A percentile compares a stretch with the other conserved stretches of the same genome.
phyloP scores from a whole-genome alignment of 2,113 vertebrate species.

The Microcebus griseorufus region DNA sequence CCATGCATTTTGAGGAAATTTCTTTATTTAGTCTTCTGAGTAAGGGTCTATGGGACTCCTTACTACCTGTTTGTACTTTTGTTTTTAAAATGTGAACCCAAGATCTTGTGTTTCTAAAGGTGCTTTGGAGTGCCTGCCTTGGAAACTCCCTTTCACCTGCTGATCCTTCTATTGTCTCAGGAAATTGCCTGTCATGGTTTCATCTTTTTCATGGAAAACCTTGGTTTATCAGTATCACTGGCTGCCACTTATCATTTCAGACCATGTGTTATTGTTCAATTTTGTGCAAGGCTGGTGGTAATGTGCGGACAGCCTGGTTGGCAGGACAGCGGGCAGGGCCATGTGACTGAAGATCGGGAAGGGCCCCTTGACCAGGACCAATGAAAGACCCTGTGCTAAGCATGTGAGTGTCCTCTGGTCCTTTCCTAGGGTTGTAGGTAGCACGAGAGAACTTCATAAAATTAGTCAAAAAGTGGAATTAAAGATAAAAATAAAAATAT shows the following conservation, averaged over 20 bases:
- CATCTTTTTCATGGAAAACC: not conserved
- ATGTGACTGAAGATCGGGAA: not conserved
- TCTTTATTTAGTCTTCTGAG: not conserved
- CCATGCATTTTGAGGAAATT: not conserved
- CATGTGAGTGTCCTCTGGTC: not conserved
- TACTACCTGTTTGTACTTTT: not conserved
- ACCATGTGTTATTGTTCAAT: not conserved
- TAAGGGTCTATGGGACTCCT: not conserved
- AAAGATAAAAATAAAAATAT: too few species aligned
- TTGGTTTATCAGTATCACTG: not conserved
- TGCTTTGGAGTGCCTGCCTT: not conserved
- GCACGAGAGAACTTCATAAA: too few species aligned
- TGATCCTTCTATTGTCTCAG: not conserved
- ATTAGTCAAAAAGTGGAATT: too few species aligned
- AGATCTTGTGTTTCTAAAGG: not conserved
- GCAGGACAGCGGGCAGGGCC: not conserved
- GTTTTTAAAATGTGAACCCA: not conserved
- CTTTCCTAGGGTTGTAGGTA: too few species aligned
- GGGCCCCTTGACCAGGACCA: not conserved
- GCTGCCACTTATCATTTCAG: not conserved
- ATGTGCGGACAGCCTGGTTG: not conserved
- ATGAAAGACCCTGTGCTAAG: not conserved
- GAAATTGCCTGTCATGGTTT: not conserved
- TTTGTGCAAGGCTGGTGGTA: not conserved
- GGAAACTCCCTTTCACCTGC: not conserved